Conservation (phyloP, 2,113 vertebrate species). For the Balaenoptera acutorostrata region DNA sequence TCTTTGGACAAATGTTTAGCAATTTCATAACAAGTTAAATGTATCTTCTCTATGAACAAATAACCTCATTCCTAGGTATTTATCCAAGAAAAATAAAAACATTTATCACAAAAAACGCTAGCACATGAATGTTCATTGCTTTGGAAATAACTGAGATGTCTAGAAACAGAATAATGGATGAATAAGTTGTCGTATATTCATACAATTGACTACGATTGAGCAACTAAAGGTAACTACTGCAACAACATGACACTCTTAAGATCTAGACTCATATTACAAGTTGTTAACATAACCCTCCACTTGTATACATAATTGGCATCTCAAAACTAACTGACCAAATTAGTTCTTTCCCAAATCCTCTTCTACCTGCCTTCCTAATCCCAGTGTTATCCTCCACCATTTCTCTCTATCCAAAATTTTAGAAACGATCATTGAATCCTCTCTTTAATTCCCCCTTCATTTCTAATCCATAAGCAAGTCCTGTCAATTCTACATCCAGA, state of each 20-base stretch:
- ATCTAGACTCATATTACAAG: background rate
- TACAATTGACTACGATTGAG: background rate
- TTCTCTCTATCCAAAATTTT: background rate
- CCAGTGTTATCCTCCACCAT: background rate
- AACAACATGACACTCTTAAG: background rate
- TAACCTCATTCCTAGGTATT: background rate
- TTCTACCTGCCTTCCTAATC: background rate
- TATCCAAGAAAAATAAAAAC: background rate
- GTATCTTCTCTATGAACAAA: background rate
- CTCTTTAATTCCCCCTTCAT: background rate
- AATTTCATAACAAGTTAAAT: background rate
- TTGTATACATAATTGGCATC: background rate
- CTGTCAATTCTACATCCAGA: background rate
- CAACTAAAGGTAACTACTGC: background rate
- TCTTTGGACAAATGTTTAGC: background rate
- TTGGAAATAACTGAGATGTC: background rate
- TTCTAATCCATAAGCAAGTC: background rate
- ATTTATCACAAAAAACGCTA: background rate
- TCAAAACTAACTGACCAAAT: background rate
- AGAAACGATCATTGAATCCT: background rate
- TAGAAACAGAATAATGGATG: background rate
- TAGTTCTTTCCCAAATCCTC: background rate
- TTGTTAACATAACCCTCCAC: background rate
- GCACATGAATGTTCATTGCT: background rate
- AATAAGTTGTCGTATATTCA: background rate